Evolutionary conservation across 2,797 vertebrate genomes (phyloP).

Genomic region (Acestrorhynchus altus): DNA sequence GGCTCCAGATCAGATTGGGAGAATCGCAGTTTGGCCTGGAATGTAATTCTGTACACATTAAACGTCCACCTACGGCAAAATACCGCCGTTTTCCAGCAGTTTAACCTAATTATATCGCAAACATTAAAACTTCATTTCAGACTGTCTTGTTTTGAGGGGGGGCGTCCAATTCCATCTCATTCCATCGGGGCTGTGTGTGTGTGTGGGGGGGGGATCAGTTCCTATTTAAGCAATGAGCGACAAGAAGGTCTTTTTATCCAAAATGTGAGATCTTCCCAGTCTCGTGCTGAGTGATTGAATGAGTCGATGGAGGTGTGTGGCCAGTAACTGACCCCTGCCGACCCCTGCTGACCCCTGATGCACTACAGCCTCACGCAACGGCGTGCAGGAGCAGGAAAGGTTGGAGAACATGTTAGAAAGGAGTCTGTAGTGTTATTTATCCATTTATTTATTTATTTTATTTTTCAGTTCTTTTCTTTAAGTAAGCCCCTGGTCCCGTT

Average conservation of each 20-base stretch:
- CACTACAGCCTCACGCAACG: not conserved
- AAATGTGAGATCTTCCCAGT: not conserved
- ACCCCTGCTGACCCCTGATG: not conserved
- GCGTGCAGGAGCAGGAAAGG: not conserved
- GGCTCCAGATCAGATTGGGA: conserved; percentile 70
- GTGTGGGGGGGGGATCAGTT: conserved; percentile 30
- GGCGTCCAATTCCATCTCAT: not conserved
- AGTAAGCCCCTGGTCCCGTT: conserved; percentile 42
- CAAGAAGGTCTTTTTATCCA: not conserved
- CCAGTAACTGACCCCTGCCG: not conserved
- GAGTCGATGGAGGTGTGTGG: not conserved
- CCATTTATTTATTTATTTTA: not conserved
- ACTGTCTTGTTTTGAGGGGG: not conserved
- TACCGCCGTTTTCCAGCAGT: conserved; percentile 63
- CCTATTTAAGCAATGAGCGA: conserved; percentile 13
- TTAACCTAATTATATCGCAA: conserved; percentile 75
- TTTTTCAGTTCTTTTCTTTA: conserved; percentile 2
- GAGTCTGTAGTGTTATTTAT: conserved; percentile 36
- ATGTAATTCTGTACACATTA: conserved; percentile 74
- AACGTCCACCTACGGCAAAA: conserved; percentile 73
- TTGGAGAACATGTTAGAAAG: not conserved
- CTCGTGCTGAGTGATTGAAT: not conserved
- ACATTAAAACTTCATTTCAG: conserved; percentile 72
- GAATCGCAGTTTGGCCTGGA: conserved; percentile 70
- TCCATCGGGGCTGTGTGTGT: not conserved